Evolutionary conservation across 1,140 invertebrate species (phyloP).

Genomic region (Diorhabda elongata): DNA sequence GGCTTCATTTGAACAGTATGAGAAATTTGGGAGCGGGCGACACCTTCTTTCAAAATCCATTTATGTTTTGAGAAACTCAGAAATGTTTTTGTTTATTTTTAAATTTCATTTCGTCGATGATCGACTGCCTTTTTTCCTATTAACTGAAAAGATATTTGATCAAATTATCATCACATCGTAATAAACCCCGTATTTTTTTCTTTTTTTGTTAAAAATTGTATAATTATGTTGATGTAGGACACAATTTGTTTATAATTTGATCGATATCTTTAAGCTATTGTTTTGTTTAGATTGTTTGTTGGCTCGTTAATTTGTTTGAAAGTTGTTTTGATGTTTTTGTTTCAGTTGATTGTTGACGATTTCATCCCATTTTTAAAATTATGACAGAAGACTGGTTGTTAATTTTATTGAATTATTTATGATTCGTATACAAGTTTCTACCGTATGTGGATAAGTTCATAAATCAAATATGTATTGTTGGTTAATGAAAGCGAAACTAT

Average conservation of each 20-base stretch:
- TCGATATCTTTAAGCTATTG: not conserved
- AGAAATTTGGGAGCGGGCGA: slow-evolving; percentile 38
- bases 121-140: slow-evolving; percentile 11
- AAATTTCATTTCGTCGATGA: slow-evolving; percentile 11
- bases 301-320: slow-evolving; percentile 21
- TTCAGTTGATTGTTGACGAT: slow-evolving; percentile 16
- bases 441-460: not conserved
- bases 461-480: not conserved
- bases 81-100: slow-evolving; percentile 20
- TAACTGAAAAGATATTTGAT: not conserved
- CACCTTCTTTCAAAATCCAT: slow-evolving; percentile 35
- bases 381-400: slow-evolving; percentile 20
- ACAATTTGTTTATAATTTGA: not conserved
- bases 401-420: slow-evolving; percentile 17
- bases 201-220: not conserved
- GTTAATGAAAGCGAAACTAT: not conserved
- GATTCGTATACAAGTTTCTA: slow-evolving; percentile 23
- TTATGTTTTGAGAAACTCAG: slow-evolving; percentile 30
- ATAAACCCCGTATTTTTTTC: not conserved
- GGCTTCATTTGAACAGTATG: slow-evolving; percentile 28
- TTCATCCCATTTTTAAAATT: slow-evolving; percentile 11
- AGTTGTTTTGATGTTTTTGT: slow-evolving; percentile 17
- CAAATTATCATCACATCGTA: not conserved
- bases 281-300: slow-evolving; percentile 25
- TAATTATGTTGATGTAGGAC: not conserved